phyloP scores from a whole-genome alignment of 2,797 vertebrate species.

The Aeoliscus strigatus region DNA sequence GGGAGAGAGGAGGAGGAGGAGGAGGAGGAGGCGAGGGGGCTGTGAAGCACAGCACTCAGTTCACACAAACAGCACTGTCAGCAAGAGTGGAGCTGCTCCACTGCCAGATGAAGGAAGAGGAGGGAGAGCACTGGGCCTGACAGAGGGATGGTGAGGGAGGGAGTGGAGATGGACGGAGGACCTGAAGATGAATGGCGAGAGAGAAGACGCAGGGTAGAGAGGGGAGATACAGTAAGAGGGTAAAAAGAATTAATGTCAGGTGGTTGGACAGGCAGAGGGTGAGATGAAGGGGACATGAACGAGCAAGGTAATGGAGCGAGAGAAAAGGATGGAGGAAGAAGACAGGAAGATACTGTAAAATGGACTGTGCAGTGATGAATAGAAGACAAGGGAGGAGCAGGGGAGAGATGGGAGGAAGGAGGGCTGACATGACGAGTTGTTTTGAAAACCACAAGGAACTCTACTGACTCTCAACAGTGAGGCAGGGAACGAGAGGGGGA shows the following conservation, averaged over 20 bases:
- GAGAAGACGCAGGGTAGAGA: constrained; percentile 44
- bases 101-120: constrained; percentile 57
- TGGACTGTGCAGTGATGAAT: constrained; percentile 65
- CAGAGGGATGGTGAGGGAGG: constrained; percentile 33
- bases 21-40: constrained; percentile 62
- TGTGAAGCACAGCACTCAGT: constrained; percentile 69
- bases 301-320: constrained; percentile 66
- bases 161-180: constrained; percentile 56
- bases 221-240: constrained; percentile 58
- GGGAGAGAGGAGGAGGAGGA: constrained; percentile 35
- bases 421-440: constrained; percentile 67
- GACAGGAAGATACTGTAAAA: constrained; percentile 66
- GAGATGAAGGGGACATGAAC: constrained; percentile 65
- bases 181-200: constrained; percentile 56
- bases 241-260: constrained; percentile 65
- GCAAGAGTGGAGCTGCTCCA: constrained; percentile 63
- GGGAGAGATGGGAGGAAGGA: constrained; percentile 42
- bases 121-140: constrained; percentile 43
- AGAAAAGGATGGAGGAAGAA: constrained; percentile 65
- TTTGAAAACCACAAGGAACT: constrained; percentile 71
- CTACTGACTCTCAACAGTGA: constrained; percentile 58
- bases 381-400: constrained; percentile 56
- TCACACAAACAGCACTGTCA: constrained; percentile 73
- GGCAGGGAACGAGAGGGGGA: constrained; percentile 48
- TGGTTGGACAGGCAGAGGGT: constrained; percentile 66